Base-by-base conservation (phyloP, 1,140 invertebrate species). In the Leucophenga varia region DNA sequence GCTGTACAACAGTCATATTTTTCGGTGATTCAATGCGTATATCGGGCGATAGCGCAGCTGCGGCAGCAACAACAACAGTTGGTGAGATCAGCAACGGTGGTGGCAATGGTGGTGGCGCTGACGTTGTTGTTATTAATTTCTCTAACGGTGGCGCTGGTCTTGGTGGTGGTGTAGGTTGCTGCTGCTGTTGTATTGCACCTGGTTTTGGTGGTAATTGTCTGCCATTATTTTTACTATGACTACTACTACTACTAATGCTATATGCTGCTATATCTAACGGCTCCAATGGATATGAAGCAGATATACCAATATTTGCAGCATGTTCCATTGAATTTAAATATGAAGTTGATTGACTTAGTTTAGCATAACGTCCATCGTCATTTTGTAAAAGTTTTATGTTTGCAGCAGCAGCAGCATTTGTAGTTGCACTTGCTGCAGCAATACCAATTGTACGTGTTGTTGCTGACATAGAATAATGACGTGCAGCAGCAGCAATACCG, bases 1-100 rank as follows among this genome's bases (percentile, higher is more conserved):
- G 84, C 61, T 91, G 87, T 13, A 94, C 89, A 0, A 94, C 81
- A 1, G 88, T 91, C 61, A 89, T 83, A 72, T 88, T 90, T 64
- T 87, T 87, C 1, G 88, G 86, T 8, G 85, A 86, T 54, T 87
- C 85, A 50, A 85, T 78, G 6, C 84, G 80, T 30, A 90, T 82
- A 54, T 82, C 74, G 17, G 69, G 59, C 53, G 64, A 58, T 39
- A 68, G 12, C 18, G 74, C 39, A 54, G 72, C 49, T 59, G 72
- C 52, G 6, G 64, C 63, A 12, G 64, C 55, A 48, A 73, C 74
- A 7, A 69, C 67, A 2, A 61, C 61, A n/a, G n/a, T n/a, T n/a
- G n/a, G n/a, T n/a, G n/a, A n/a, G n/a, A n/a, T n/a, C 39, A 61
- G 49, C 7, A 61, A 61, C 12, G 50, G 41, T 28, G 41, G 50